Evolutionary conservation across 2,113 vertebrate genomes (phyloP).

Genomic region (Brachypodius melanocephalos): DNA sequence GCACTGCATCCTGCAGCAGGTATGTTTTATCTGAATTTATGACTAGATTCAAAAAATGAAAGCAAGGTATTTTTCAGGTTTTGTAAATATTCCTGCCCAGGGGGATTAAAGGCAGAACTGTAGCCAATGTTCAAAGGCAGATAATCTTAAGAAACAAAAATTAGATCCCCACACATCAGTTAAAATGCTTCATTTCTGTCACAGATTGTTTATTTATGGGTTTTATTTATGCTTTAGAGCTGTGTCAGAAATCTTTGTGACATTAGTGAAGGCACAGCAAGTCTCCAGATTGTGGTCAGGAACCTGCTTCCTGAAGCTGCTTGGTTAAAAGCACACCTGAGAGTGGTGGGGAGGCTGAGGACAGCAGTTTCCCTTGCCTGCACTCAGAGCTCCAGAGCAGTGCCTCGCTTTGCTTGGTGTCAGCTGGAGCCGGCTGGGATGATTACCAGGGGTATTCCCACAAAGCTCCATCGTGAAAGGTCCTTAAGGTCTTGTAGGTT

Average conservation of each 20-base stretch:
- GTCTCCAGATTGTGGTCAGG: not conserved
- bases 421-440: not conserved
- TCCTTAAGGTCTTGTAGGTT: not conserved
- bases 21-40: not conserved
- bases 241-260: not conserved
- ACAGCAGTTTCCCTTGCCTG: not conserved
- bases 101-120: not conserved
- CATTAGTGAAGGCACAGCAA: not conserved
- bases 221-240: not conserved
- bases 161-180: not conserved
- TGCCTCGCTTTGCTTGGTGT: not conserved
- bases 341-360: rapidly evolving
- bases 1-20: not conserved
- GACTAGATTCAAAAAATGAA: not conserved
- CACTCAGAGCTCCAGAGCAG: not conserved
- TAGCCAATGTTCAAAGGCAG: not conserved
- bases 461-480: rapidly evolving
- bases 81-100: not conserved
- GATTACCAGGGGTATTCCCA: rapidly evolving
- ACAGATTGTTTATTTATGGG: not conserved
- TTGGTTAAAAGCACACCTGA: not conserved
- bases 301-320: not conserved
- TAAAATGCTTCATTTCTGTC: not conserved
- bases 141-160: not conserved
- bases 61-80: not conserved